phyloP scores from a whole-genome alignment of 2,888 invertebrate genomes.

The Limnephilus lunatus region DNA sequence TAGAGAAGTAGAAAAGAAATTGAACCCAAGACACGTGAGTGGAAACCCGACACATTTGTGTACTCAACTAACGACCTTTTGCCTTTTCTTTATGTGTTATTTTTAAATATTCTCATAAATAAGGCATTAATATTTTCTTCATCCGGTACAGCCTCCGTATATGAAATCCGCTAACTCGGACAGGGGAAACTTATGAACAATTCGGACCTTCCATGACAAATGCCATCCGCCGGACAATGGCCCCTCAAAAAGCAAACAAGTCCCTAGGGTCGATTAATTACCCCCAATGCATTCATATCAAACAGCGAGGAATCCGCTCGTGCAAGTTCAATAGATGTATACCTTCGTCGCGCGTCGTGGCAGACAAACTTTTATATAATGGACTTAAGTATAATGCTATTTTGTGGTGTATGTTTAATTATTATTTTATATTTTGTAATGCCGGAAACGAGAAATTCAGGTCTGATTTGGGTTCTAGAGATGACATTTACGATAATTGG shows the following conservation, averaged over 20 bases:
- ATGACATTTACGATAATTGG: too few relatives aligned
- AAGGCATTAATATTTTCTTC: neutral
- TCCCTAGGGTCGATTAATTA: constrained; percentile 4
- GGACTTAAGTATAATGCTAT: neutral
- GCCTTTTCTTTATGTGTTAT: too few relatives aligned
- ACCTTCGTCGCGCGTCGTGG: neutral
- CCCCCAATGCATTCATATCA: neutral
- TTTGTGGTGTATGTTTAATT: neutral
- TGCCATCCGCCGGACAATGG: constrained; percentile 2
- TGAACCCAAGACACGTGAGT: too few relatives aligned
- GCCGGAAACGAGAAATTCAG: too few relatives aligned
- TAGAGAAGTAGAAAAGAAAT: too few relatives aligned
- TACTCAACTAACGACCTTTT: too few relatives aligned
- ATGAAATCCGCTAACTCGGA: neutral
- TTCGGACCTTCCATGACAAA: neutral
- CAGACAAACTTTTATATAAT: neutral
- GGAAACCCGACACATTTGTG: too few relatives aligned
- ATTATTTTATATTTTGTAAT: too few relatives aligned
- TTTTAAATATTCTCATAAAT: too few relatives aligned
- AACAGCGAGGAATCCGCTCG: neutral
- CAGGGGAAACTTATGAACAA: neutral
- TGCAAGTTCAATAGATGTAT: neutral
- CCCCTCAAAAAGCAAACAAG: constrained; percentile 6
- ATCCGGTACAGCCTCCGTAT: neutral
- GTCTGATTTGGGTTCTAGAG: too few relatives aligned